Percentiles rank a stretch among this genome's conserved stretches.
These are phyloP conservation scores for Rhodeus uyekii DNA, from an alignment of 2,797 vertebrate species.

Conservation along the genomic window DNA sequence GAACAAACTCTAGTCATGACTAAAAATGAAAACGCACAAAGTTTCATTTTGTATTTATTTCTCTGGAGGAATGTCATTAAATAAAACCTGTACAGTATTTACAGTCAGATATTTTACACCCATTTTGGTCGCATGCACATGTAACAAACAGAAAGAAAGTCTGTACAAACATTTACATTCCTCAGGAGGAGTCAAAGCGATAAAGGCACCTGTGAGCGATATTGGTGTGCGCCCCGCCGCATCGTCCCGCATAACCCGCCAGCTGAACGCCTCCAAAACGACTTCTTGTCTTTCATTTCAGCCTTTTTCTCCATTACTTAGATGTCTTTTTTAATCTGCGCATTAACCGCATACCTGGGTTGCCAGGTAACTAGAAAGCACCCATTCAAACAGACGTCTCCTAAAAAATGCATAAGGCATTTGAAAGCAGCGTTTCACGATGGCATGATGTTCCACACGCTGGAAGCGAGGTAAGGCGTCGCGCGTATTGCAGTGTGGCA, in stretches of 20 bases:
- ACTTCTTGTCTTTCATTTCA: conserved; percentile 14
- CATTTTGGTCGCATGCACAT: conserved; percentile 72
- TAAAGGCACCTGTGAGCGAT: conserved; percentile 78
- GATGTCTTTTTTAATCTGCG: conserved; percentile 18
- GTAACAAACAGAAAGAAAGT: conserved; percentile 57
- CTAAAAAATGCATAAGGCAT: neutral
- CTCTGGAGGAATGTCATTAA: conserved; percentile 71
- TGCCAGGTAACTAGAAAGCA: conserved; percentile 34
- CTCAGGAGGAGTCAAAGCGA: conserved; percentile 71
- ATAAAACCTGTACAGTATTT: conserved; percentile 78
- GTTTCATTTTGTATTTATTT: conserved; percentile 64
- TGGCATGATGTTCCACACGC: conserved; percentile 12
- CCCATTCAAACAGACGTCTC: neutral
- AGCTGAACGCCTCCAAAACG: neutral
- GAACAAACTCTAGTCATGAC: neutral
- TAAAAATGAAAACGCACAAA: neutral
- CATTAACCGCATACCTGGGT: conserved; percentile 20
- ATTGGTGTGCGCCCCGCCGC: conserved; percentile 61
- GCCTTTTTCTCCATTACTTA: conserved; percentile 3
- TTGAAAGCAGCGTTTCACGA: conserved; percentile 12
- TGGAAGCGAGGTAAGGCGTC: conserved; percentile 7
- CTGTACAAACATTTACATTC: conserved; percentile 77
- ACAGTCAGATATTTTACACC: conserved; percentile 74
- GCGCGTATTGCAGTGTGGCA: neutral
- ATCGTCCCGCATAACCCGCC: no score